Evolutionary conservation across 2,113 vertebrate species (phyloP), one percentile per base, ranked within the genome.

Genomic region (Platysteira castanea): DNA sequence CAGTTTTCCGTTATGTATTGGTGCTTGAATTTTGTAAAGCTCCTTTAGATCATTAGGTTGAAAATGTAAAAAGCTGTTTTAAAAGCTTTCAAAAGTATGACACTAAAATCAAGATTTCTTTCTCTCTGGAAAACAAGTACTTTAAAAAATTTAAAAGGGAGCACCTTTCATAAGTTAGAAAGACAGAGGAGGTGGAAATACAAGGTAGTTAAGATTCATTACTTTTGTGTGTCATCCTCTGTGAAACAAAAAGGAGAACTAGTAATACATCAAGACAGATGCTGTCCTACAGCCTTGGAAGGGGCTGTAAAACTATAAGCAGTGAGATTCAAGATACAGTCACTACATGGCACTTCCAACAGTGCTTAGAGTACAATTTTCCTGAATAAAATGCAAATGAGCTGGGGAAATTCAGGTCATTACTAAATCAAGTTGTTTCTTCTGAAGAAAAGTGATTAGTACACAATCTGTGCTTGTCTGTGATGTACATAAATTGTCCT

Each of bases 351-450:
- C 74, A 93, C 71, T 93, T 91, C 63, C 63, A 85, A 33, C 41
- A 50, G 69, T 77, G 15, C 52, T 54, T 15, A 77, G 70, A 85
- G 77, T 80, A 87, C 31, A 0, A 2, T 88, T 95, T 93, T 80
- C 24, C 37, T 83, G 14, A 70, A 67, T 54, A 90, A 85, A 90
- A 77, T 74, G 35, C 52, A 91, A 82, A 95, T 88, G 39, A 88
- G 16, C 39, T 94, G 59, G 74, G 46, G 79, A 94, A 88, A 93
- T 93, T 94, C 84, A 88, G 79, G 67, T 90, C 71, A 86, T 76
- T 37, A 67, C 59, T 80, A 90, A 90, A 91, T 84, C 79, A 80
- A 59, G 22, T 86, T 80, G 17, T 91, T 91, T 64, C 57, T 93
- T 23, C 15, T 80, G 54, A 77, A 86, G 28, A 67, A 87, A 90